Evolutionary conservation across 2,113 vertebrate genomes (phyloP), one percentile per base, ranked within the genome.

Genomic region (Greenwoodochromis staneri): DNA sequence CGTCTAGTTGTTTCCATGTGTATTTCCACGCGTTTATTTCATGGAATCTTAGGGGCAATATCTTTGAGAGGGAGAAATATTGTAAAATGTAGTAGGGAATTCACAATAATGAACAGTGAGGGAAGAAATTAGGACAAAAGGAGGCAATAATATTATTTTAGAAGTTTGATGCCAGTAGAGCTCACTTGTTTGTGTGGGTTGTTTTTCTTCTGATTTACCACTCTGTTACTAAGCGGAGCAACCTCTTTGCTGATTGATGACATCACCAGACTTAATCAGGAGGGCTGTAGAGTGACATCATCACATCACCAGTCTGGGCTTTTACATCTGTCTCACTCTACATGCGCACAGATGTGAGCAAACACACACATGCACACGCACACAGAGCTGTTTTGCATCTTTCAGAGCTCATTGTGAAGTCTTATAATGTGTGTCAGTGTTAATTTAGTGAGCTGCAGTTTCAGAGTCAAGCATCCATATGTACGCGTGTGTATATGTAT

Each of bases 381-480:
- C 55, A 17, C 80, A 17, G 9, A 29, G 34, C 81, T 81, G 49
- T 87, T 87, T 81, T 92, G 87, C 84, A 82, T 89, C 82, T 92
- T 49, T 7, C 80, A 57, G 55, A 91, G 27, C 55, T 87, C 88
- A 90, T 17, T 85, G 81, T 88, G 54, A 89, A 90, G 97, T 97
- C 97, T 98, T 97, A 90, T 97, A 92, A 96, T 95, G 97, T 97
- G 97, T 97, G 97, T 98, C 98, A 98, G 97, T 97, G 97, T 98
- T 98, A 97, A 98, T 99, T 99, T 98, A 98, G 96, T 97, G 97
- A 96, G 96, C 97, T 97, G 97, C 97, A 97, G 97, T 97, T 96
- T 88, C 63, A 87, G 47, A 93, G 90, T 93, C 63, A 81, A 97
- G 80, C 31, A 51, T 85, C 76, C 82, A 97, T 84, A 88, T 53